Percentiles rank a stretch among this genome's conserved stretches.
Conservation (phyloP, 1,140 invertebrate genomes). For the Grapholita molesta region DNA sequence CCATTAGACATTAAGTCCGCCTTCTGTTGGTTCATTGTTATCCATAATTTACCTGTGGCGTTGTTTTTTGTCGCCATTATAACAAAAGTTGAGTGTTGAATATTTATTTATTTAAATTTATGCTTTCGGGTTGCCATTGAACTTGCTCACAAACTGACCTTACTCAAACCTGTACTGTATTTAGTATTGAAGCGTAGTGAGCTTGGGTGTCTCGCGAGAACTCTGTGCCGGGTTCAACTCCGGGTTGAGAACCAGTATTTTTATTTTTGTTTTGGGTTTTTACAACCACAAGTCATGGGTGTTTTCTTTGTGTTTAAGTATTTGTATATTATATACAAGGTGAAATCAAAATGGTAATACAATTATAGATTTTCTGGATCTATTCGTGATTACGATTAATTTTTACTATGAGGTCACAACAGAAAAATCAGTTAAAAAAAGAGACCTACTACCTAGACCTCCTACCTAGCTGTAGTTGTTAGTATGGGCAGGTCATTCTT, state of each 20-base stretch:
- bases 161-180: not conserved
- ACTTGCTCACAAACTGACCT: not conserved
- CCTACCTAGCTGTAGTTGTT: too few species aligned
- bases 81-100: not conserved
- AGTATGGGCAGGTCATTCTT: too few species aligned
- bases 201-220: not conserved
- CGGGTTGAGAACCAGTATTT: not conserved
- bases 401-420: too few species aligned
- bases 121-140: not conserved
- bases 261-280: not conserved
- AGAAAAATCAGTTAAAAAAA: too few species aligned
- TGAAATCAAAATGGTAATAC: too few species aligned
- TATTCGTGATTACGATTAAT: too few species aligned
- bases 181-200: not conserved
- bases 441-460: too few species aligned
- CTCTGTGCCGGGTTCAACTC: not conserved
- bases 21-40: not conserved
- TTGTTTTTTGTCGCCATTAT: not conserved
- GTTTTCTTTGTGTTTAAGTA: too few species aligned
- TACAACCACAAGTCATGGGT: too few species aligned
- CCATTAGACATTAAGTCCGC: not conserved
- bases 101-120: conserved; percentile 4
- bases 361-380: too few species aligned
- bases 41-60: not conserved
- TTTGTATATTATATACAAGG: too few species aligned